Base-by-base conservation (phyloP, 2,888 invertebrate genomes). In the Tortrix viridana region DNA sequence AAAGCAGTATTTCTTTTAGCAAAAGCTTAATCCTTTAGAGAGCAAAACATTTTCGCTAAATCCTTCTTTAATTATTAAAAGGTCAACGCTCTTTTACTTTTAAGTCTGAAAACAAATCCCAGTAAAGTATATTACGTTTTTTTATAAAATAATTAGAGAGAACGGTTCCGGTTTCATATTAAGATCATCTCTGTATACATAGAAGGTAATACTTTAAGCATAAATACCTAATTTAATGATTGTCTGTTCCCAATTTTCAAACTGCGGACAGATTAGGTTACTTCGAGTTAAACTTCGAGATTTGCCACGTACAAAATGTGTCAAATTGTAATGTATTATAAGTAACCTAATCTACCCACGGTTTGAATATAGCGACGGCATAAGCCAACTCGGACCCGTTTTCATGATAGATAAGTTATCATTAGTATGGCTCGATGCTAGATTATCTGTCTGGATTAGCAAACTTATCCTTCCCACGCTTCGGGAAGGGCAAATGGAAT, bases 1-100 rank as follows among this genome's bases (percentile, higher is more conserved):
- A 32, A 32, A 32, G 32, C 32, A 12, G 12, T 32, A 32, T 32
- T 32, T 32, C 12, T 32, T 12, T n/a, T 32, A 12, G 12, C 32
- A 12, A 32, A 7, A 20, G 47, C 52, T 57, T 50, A 53, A 37
- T 57, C 57, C 9, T 46, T 32, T 46, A 16, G 37, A 62, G 57
- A 52, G 47, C 47, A 63, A 53, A 57, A 48, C 57, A 58, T 58
- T 62, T 26, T 46, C 63, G 41, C 44, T 32, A 53, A 63, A 63
- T 53, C 63, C 57, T 53, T 63, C 58, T 53, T 57, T 63, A 63
- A 63, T 63, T 63, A 63, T 58, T 55, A 47, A 47, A 47, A 58
- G 57, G 53, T 58, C 57, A 63, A 48, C 53, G 47, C 58, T 43
- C 43, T 46, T 32, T 57, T 56, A 50, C 46, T 62, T 46, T 52